phyloP scores from a whole-genome alignment of 1,140 invertebrate species.

The Caenorhabditis latens region DNA sequence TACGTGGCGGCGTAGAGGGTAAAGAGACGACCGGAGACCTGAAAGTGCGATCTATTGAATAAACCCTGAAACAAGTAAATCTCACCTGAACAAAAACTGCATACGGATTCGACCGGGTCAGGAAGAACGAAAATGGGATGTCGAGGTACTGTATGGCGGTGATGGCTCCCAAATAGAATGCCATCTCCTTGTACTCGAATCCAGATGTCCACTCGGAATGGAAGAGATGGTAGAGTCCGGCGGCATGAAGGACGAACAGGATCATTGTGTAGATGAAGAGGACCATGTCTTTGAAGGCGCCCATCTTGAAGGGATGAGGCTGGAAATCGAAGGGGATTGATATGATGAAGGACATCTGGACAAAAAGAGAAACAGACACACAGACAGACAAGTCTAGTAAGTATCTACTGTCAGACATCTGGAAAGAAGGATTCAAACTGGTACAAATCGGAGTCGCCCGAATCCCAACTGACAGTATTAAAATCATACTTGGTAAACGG shows the following conservation, averaged over 20 bases:
- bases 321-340: not conserved
- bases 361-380: too few species aligned
- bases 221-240: not conserved
- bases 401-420: too few species aligned
- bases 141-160: constrained; percentile 16
- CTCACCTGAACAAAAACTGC: constrained; percentile 5
- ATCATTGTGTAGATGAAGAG: constrained; percentile 20
- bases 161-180: not conserved
- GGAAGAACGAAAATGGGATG: constrained; percentile 41
- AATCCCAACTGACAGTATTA: too few species aligned
- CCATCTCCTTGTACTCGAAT: not conserved
- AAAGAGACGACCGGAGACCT: constrained; percentile 1
- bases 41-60: not conserved
- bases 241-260: not conserved
- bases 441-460: too few species aligned
- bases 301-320: not conserved
- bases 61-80: not conserved
- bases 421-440: too few species aligned
- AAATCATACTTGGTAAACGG: too few species aligned
- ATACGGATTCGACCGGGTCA: constrained; percentile 11
- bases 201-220: not conserved
- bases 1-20: not conserved
- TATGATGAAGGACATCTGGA: too few species aligned
- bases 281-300: not conserved
- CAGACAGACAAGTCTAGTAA: too few species aligned